These are phyloP conservation scores for Bryconaethiops microstoma DNA, from an alignment of 2,797 vertebrate genomes.

Conservation along the genomic window DNA sequence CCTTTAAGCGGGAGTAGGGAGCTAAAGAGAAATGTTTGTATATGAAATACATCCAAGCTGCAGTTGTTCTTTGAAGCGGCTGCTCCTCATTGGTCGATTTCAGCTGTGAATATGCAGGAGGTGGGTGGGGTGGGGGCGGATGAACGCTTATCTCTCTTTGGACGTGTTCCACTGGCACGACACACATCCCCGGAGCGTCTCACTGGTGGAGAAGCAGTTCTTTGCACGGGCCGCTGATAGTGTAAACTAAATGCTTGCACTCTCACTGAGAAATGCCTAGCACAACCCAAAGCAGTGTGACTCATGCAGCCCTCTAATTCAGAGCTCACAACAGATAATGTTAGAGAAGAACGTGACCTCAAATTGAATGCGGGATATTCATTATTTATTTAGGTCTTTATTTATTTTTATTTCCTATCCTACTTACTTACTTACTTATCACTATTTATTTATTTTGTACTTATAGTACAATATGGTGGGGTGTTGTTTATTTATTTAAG, in stretches of 20 bases:
- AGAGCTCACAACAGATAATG: conserved; percentile 8
- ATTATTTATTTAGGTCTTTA: background rate
- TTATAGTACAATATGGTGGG: too few relatives aligned
- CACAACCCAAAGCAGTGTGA: conserved; percentile 22
- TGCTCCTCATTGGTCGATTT: conserved; percentile 47
- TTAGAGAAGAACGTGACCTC: conserved; percentile 14
- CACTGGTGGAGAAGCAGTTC: conserved; percentile 33
- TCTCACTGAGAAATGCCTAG: conserved; percentile 31
- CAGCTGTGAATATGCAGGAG: conserved; percentile 31
- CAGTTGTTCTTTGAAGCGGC: conserved; percentile 29
- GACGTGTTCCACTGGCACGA: conserved; percentile 42
- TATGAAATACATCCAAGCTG: conserved; percentile 25
- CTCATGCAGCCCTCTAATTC: conserved; percentile 10
- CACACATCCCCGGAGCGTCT: conserved; percentile 39
- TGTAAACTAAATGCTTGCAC: conserved; percentile 39
- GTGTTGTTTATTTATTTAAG: too few relatives aligned
- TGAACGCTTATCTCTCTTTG: conserved; percentile 53
- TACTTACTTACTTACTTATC: too few relatives aligned
- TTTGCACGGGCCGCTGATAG: conserved; percentile 41
- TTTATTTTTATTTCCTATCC: background rate
- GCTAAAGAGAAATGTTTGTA: conserved; percentile 3
- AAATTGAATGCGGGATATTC: background rate
- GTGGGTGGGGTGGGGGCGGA: conserved; percentile 36
- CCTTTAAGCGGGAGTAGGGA: background rate
- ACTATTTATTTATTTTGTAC: too few relatives aligned